Conservation (phyloP, 2,797 vertebrate species). For the Melanogrammus aeglefinus region DNA sequence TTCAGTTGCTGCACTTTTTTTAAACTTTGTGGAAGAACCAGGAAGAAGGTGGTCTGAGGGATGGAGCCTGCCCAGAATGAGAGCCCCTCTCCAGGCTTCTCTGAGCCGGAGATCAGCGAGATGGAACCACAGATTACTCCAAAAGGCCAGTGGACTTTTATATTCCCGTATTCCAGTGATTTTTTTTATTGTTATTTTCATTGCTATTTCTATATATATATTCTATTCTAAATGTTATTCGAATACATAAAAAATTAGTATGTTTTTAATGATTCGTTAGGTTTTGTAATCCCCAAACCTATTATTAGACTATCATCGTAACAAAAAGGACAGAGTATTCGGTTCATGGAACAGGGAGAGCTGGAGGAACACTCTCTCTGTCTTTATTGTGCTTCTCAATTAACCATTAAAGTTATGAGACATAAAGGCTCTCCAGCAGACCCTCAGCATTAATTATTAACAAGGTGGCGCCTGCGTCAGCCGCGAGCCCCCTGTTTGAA, state of each 20-base stretch:
- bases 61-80: constrained; percentile 55
- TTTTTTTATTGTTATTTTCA: background rate
- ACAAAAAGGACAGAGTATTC: background rate
- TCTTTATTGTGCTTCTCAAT: constrained; percentile 13
- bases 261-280: too few species aligned
- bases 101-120: constrained; percentile 35
- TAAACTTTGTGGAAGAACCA: background rate
- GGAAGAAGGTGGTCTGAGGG: background rate
- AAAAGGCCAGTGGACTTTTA: constrained; percentile 37
- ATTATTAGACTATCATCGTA: too few species aligned
- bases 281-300: too few species aligned
- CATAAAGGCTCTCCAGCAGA: background rate
- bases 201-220: background rate
- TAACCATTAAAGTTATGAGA: constrained; percentile 33
- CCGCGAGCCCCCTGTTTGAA: too few species aligned
- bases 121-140: constrained; percentile 39
- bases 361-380: background rate
- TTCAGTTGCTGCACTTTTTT: background rate
- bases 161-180: background rate
- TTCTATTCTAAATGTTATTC: background rate
- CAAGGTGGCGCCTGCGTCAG: constrained; percentile 12
- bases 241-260: background rate
- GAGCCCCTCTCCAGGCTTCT: constrained; percentile 43
- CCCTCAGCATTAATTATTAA: constrained; percentile 9
- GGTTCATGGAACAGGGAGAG: background rate